Percentiles rank a stretch among this genome's conserved stretches.
phyloP scores from a whole-genome alignment of 2,888 invertebrate species.

The Beris morrisii region DNA sequence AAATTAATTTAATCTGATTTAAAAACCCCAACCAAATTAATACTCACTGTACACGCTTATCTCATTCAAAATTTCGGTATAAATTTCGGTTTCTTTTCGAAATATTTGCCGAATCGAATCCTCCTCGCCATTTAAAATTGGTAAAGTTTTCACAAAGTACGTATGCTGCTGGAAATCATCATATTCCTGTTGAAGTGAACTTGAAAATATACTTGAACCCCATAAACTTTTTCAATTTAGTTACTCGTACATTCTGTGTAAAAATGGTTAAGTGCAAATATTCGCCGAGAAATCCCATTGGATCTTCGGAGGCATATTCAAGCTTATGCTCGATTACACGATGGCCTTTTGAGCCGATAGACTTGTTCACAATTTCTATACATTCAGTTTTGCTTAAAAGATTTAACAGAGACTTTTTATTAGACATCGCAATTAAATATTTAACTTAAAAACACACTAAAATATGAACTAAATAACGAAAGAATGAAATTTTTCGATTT shows the following conservation, averaged over 20 bases:
- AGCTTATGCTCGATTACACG: neutral
- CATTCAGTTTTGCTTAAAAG: conserved; percentile 12
- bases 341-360: neutral
- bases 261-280: conserved; percentile 4
- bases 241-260: neutral
- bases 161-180: neutral
- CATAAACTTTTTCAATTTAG: neutral
- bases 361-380: neutral
- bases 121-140: conserved; percentile 12
- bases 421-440: neutral
- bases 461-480: too few relatives aligned
- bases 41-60: conserved; percentile 38
- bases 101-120: conserved; percentile 17
- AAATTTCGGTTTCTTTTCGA: conserved; percentile 44
- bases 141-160: conserved; percentile 18
- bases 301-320: neutral
- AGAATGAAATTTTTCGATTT: too few relatives aligned
- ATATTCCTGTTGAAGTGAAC: neutral
- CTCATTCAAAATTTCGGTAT: conserved; percentile 46
- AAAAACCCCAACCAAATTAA: neutral
- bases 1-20: neutral
- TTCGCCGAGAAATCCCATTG: conserved; percentile 23
- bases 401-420: conserved; percentile 7
- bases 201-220: neutral
- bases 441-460: neutral